Percentiles rank a stretch among this genome's conserved stretches.
These are phyloP conservation scores for Cynaeus angustus DNA, from an alignment of 2,888 invertebrate genomes.

Conservation along the genomic window DNA sequence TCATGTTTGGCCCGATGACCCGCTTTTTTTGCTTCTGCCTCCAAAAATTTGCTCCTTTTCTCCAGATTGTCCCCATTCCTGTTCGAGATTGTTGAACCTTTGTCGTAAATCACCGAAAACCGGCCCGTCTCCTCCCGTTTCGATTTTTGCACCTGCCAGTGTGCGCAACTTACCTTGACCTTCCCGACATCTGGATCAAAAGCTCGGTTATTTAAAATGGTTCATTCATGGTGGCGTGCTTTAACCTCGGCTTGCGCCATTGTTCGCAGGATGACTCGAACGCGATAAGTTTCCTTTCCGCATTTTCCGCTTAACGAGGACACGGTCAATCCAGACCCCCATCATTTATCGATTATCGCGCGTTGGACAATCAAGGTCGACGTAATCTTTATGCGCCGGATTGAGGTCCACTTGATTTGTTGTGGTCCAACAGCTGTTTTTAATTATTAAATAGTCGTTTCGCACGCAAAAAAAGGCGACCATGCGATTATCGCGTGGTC, in stretches of 20 bases:
- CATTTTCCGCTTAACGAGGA: constrained; percentile 1
- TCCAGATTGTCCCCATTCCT: background rate
- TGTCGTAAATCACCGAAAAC: background rate
- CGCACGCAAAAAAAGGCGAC: constrained; percentile 10
- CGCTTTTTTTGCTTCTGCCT: background rate
- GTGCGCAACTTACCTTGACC: constrained; percentile 34
- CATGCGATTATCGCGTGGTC: background rate
- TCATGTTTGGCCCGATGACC: constrained; percentile 5
- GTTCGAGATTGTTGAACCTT: too few species aligned
- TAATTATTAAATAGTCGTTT: constrained; percentile 15
- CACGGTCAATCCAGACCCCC: constrained; percentile 3
- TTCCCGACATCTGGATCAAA: constrained; percentile 32
- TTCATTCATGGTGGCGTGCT: constrained; percentile 23
- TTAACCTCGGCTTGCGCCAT: background rate
- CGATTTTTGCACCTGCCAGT: constrained; percentile 5
- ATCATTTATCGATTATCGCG: constrained; percentile 20
- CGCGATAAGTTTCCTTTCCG: constrained; percentile 8
- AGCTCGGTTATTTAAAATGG: constrained; percentile 26
- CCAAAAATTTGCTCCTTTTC: too few species aligned
- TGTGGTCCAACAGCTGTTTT: constrained; percentile 19
- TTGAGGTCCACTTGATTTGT: constrained; percentile 28
- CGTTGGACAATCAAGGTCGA: constrained; percentile 19
- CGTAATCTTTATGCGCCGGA: constrained; percentile 1
- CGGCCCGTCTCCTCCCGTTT: background rate
- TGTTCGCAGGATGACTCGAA: background rate